Evolutionary conservation across 92 coral and sea anemone genomes (phyloP), one percentile per base, ranked within the genome.

Genomic region (Zoanthus sociatus): DNA sequence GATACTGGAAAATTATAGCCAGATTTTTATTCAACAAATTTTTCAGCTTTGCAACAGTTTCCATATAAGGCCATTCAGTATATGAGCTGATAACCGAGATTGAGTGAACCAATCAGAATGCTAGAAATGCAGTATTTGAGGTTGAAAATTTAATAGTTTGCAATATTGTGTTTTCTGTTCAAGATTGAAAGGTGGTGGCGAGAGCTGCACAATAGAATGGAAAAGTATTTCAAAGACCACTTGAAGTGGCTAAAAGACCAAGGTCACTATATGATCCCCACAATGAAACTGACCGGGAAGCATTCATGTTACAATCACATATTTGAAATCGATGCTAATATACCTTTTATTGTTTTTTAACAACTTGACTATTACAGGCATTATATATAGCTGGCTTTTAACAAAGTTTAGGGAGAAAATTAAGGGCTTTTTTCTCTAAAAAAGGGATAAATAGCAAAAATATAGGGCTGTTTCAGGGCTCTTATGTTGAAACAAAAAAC

Each of bases 171-270:
- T 72, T 72, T 72, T 26, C 53, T 72, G 77, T 75, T 75, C 79
- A 75, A 75, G 63, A 75, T 50, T n/a, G 79, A 75, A 75, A 75
- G 79, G 79, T 75, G 79, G 79, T 75, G 79, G 79, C 79, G 60
- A 75, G 79, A 75, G 61, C 79, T 75, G 58, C 79, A 75, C 26
- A 61, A 75, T 14, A 75, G 79, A 75, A 75, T 75, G 79, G 79
- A 75, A 61, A 75, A 55, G 18, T 75, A 75, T 75, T 75, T 75
- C 79, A 75, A 75, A 75, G 79, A 75, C 60, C 79, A 75, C n/a
- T 73, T 73, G 77, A 73, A 47, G 77, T 73, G 77, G 77, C 77
- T 73, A 73, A 73, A 73, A 73, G 77, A 73, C 73, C 77, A 72
- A 42, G 77, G 77, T 72, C 77, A 72, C 77, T 7, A 72, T 7